A percentile compares a stretch with the other conserved stretches of the same genome.
These are phyloP conservation scores for Rhynchophorus ferrugineus DNA, from an alignment of 1,140 invertebrate genomes.

Conservation along the genomic window DNA sequence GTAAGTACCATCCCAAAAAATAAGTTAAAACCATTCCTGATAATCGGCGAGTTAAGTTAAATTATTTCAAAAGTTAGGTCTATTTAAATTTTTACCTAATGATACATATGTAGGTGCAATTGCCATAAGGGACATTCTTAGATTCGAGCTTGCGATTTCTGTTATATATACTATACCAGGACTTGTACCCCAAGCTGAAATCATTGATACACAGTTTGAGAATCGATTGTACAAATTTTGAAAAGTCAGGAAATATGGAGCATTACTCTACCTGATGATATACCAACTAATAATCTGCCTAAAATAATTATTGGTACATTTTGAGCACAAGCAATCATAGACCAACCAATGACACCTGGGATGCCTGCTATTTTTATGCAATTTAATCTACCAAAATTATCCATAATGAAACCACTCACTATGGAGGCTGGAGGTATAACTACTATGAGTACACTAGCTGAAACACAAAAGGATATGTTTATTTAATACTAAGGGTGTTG, in stretches of 20 bases:
- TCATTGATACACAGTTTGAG: background rate
- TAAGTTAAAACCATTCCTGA: slow-evolving; percentile 54
- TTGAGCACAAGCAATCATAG: slow-evolving; percentile 47
- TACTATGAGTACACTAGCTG: slow-evolving; percentile 50
- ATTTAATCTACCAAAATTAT: slow-evolving; percentile 53
- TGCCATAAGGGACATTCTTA: slow-evolving; percentile 45
- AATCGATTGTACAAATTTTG: background rate
- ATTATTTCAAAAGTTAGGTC: background rate
- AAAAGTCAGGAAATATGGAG: too few species aligned
- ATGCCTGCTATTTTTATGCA: slow-evolving; percentile 53
- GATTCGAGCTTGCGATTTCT: slow-evolving; percentile 50
- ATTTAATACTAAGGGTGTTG: background rate
- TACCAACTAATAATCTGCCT: slow-evolving; percentile 56
- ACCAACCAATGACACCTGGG: slow-evolving; percentile 56
- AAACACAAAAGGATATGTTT: slow-evolving; percentile 14
- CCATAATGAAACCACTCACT: slow-evolving; percentile 51
- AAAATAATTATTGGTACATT: slow-evolving; percentile 47
- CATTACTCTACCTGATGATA: slow-evolving; percentile 46
- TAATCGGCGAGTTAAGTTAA: slow-evolving; percentile 4
- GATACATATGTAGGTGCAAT: slow-evolving; percentile 28
- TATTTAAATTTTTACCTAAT: slow-evolving; percentile 17
- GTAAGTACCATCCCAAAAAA: slow-evolving; percentile 47
- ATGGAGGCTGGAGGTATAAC: slow-evolving; percentile 48
- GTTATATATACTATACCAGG: slow-evolving; percentile 56
- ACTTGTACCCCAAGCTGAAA: slow-evolving; percentile 45